Percentiles rank a stretch among this genome's conserved stretches.
Conservation (phyloP, 2,888 invertebrate species). For the Perithous albicinctus region DNA sequence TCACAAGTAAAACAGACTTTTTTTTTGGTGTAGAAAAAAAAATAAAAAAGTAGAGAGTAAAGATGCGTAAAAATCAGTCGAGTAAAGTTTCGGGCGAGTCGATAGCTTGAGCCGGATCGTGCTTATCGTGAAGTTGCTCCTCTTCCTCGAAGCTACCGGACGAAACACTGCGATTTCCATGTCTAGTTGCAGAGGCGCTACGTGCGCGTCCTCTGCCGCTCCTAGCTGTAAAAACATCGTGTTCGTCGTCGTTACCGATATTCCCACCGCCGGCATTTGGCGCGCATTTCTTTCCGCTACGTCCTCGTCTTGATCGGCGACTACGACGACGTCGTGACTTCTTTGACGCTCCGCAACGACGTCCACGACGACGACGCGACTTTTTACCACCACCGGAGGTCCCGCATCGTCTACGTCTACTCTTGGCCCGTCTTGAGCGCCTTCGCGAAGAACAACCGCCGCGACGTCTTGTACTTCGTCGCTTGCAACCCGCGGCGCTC, state of each 20-base stretch:
- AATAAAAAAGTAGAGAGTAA: neutral
- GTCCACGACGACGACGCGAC: constrained; percentile 46
- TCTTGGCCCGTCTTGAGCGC: constrained; percentile 40
- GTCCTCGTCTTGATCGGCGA: constrained; percentile 30
- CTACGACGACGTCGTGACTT: constrained; percentile 20
- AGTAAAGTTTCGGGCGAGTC: constrained; percentile 50
- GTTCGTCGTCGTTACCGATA: constrained; percentile 14
- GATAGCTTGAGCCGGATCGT: neutral
- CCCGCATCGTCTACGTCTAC: constrained; percentile 33
- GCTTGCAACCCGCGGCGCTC: constrained; percentile 4
- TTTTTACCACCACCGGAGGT: constrained; percentile 25
- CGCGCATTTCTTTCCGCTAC: constrained; percentile 47
- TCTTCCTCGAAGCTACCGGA: constrained; percentile 60
- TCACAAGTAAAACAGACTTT: neutral
- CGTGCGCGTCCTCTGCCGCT: constrained; percentile 33
- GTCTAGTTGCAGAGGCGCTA: constrained; percentile 27
- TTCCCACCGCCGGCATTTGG: constrained; percentile 19
- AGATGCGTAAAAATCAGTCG: constrained; percentile 51
- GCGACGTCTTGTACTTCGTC: constrained; percentile 21
- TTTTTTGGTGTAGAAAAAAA: neutral
- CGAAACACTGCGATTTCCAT: constrained; percentile 62
- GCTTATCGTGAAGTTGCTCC: constrained; percentile 40
- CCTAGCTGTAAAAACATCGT: constrained; percentile 10
- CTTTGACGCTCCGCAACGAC: constrained; percentile 13
- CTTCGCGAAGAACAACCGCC: constrained; percentile 41